Evolutionary conservation across 2,113 vertebrate genomes (phyloP).

Genomic region (Ia io): DNA sequence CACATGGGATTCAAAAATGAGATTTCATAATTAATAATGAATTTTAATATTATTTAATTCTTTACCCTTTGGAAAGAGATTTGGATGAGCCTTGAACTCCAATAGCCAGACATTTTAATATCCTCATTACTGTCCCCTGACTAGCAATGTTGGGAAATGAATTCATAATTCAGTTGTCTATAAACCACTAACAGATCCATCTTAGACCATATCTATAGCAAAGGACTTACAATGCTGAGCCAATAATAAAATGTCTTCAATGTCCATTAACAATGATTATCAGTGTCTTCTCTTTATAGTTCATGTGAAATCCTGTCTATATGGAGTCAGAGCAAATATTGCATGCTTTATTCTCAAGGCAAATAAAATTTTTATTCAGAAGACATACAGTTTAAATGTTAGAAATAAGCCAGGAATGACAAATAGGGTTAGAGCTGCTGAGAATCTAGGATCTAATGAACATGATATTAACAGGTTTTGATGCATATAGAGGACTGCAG

Average conservation of each 20-base stretch:
- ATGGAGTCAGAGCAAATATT: neutral
- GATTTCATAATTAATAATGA: neutral
- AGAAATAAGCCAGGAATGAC: neutral
- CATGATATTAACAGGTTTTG: neutral
- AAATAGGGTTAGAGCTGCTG: constrained; percentile 14
- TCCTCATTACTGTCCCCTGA: neutral
- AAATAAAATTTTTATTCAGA: neutral
- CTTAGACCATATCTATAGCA: neutral
- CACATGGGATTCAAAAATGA: neutral
- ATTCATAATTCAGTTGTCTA: neutral
- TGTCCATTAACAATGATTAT: neutral
- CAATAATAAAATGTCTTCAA: neutral
- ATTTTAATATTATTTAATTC: constrained; percentile 15
- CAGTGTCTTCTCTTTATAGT: neutral
- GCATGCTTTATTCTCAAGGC: neutral
- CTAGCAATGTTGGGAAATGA: neutral
- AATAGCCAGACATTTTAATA: neutral
- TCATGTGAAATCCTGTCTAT: constrained; percentile 24
- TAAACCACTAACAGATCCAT: neutral
- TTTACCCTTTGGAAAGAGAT: neutral
- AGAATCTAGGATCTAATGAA: neutral
- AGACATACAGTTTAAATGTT: neutral
- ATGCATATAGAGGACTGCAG: neutral
- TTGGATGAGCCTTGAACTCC: neutral
- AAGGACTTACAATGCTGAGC: neutral